Percentiles rank a stretch among this genome's conserved stretches.
Evolutionary conservation across 1,140 invertebrate species (phyloP).

Genomic region (Drosophila jambulina): DNA sequence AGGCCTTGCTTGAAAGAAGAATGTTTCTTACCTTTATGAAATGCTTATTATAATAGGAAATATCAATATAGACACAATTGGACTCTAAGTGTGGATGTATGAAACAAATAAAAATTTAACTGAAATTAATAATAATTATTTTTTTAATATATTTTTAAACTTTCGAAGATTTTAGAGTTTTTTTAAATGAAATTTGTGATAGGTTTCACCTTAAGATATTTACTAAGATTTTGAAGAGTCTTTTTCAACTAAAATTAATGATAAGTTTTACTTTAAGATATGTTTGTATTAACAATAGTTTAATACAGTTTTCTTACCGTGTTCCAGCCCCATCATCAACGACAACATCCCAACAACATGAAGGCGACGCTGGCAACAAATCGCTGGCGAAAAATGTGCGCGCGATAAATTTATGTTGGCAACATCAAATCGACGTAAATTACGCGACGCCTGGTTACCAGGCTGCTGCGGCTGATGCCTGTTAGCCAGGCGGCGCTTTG

Average conservation of each 20-base stretch:
- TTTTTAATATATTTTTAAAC: too few relatives aligned
- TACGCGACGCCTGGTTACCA: constrained; percentile 72
- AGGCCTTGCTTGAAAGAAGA: too few relatives aligned
- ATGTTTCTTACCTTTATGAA: not conserved
- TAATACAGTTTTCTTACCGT: not conserved
- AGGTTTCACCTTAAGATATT: too few relatives aligned
- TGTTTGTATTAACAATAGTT: not conserved
- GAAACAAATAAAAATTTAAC: too few relatives aligned
- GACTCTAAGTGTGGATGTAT: not conserved
- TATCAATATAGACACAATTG: not conserved
- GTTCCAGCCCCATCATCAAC: constrained; percentile 53
- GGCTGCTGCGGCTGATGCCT: constrained; percentile 9
- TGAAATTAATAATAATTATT: too few relatives aligned
- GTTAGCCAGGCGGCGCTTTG: constrained; percentile 74
- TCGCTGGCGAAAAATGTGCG: constrained; percentile 75
- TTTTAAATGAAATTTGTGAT: too few relatives aligned
- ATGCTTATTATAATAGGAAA: not conserved
- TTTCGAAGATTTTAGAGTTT: too few relatives aligned
- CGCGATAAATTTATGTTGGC: constrained; percentile 82
- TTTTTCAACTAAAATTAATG: too few relatives aligned
- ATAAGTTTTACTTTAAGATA: not conserved
- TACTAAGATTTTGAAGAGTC: too few relatives aligned
- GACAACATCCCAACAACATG: constrained; percentile 54
- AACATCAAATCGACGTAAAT: constrained; percentile 83
- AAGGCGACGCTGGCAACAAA: constrained; percentile 69